Evolutionary conservation across 2,888 invertebrate genomes (phyloP).

Genomic region (Stenodema calcarata): DNA sequence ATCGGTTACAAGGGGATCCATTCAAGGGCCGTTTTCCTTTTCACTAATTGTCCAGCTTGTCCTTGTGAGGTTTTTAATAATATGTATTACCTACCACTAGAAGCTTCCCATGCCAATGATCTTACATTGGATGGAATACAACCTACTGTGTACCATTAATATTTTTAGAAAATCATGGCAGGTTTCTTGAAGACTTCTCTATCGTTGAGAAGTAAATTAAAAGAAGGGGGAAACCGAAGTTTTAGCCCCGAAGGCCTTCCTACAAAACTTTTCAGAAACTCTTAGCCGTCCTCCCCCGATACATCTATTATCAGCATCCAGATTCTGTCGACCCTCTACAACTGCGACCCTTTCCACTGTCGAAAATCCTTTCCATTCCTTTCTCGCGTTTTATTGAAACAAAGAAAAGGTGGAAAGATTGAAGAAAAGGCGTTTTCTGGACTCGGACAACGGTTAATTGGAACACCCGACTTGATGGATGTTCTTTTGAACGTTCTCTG

Average conservation of each 20-base stretch:
- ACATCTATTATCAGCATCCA: background rate
- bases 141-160: too few relatives aligned
- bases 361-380: background rate
- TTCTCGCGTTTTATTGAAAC: background rate
- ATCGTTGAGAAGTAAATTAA: background rate
- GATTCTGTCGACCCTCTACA: background rate
- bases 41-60: too few relatives aligned
- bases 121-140: too few relatives aligned
- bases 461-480: background rate
- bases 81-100: too few relatives aligned
- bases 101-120: too few relatives aligned
- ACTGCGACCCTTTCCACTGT: background rate
- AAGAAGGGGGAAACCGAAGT: background rate
- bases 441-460: background rate
- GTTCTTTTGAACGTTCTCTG: background rate
- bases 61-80: too few relatives aligned
- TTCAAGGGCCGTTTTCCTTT: too few relatives aligned
- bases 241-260: background rate
- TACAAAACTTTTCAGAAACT: background rate
- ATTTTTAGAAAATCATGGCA: too few relatives aligned
- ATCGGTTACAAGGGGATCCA: too few relatives aligned
- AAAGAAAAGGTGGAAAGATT: background rate
- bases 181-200: too few relatives aligned
- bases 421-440: background rate
- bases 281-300: background rate